phyloP scores from a whole-genome alignment of 2,888 invertebrate species.

The Disparrhopalites patrizii region DNA sequence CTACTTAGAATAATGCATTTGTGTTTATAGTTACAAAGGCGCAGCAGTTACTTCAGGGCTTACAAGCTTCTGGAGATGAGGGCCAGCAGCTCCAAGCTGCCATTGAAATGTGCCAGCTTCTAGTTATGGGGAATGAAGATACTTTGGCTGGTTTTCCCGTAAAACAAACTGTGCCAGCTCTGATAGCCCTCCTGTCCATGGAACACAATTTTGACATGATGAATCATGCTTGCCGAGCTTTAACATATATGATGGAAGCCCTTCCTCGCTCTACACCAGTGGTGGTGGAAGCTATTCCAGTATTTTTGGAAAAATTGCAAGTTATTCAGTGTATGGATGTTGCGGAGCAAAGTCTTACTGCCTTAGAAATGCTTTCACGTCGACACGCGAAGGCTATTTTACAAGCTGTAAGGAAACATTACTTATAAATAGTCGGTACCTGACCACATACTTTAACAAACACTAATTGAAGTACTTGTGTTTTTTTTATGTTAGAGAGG shows the following conservation, averaged over 20 bases:
- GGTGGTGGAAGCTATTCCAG: constrained; percentile 94
- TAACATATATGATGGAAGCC: constrained; percentile 99
- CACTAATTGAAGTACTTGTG: background rate
- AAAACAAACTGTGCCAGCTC: constrained; percentile 92
- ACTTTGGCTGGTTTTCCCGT: constrained; percentile 97
- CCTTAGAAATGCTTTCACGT: constrained; percentile 92
- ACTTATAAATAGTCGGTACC: background rate
- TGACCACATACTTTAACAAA: background rate
- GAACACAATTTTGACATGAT: constrained; percentile 99
- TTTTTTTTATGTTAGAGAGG: constrained; percentile 64
- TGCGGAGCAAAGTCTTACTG: constrained; percentile 96
- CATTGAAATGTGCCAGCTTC: constrained; percentile 96
- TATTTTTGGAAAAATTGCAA: constrained; percentile 93
- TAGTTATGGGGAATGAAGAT: constrained; percentile 99
- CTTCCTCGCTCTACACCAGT: constrained; percentile 92
- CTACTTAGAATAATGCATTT: background rate
- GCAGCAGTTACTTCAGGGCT: constrained; percentile 82
- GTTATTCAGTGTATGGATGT: constrained; percentile 99
- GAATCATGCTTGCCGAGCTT: constrained; percentile 97
- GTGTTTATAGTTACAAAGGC: constrained; percentile 71
- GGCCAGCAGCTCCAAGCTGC: constrained; percentile 94
- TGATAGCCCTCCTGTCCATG: constrained; percentile 86
- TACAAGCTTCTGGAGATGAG: constrained; percentile 91
- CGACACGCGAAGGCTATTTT: constrained; percentile 95
- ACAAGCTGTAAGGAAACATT: constrained; percentile 66